Evolutionary conservation across 2,113 vertebrate species (phyloP).

Genomic region (Syngnathus scovelli): DNA sequence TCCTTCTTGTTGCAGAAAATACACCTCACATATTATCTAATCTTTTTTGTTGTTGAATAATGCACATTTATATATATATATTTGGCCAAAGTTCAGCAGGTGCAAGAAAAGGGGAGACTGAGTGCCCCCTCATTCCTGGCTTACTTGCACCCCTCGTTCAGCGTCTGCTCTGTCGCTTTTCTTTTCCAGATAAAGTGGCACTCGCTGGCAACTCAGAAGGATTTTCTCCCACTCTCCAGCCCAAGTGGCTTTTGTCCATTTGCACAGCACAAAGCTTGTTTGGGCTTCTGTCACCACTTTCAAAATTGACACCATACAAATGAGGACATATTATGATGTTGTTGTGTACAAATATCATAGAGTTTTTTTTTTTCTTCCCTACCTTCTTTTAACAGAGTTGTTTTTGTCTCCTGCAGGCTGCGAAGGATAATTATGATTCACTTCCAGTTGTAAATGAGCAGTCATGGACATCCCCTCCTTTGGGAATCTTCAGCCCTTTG

Average conservation of each 20-base stretch:
- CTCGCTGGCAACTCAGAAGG: slow-evolving; percentile 60
- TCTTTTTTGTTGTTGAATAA: background rate
- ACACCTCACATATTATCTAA: background rate
- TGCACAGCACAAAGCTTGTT: slow-evolving; percentile 31
- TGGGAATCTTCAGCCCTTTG: slow-evolving; percentile 46
- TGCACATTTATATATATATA: background rate
- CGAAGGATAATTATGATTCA: slow-evolving; percentile 38
- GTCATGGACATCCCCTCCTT: slow-evolving; percentile 34
- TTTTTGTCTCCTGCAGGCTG: slow-evolving; percentile 28
- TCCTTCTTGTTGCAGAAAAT: background rate
- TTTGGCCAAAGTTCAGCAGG: slow-evolving; percentile 37
- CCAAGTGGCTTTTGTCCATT: slow-evolving; percentile 39
- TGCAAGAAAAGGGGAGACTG: slow-evolving; percentile 31
- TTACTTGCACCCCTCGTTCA: slow-evolving; percentile 23
- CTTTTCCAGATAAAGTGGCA: slow-evolving; percentile 54
- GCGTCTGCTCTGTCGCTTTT: slow-evolving; percentile 40
- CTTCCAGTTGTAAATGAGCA: slow-evolving; percentile 50
- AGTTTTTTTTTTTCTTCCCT: slow-evolving; percentile 1
- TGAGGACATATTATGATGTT: background rate
- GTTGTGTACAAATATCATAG: background rate
- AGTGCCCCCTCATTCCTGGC: slow-evolving; percentile 40
- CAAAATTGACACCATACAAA: slow-evolving; percentile 17
- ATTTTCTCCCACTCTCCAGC: slow-evolving; percentile 56
- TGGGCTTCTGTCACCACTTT: slow-evolving; percentile 23
- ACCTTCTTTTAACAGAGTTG: slow-evolving; percentile 7